Conservation (phyloP, 2,113 vertebrate genomes). For the Orycteropus afer region DNA sequence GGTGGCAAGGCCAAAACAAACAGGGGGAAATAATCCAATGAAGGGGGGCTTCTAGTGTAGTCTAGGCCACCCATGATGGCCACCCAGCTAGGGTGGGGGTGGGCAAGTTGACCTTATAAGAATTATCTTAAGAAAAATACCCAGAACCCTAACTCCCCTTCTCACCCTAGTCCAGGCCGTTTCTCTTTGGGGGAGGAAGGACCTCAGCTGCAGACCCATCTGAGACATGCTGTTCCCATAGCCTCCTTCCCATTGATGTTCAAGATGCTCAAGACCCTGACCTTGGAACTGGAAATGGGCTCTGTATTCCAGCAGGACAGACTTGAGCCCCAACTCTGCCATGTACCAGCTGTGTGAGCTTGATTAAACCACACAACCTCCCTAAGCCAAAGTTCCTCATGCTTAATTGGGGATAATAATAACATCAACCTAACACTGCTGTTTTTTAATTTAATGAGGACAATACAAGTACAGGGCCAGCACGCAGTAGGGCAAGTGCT, state of each 20-base stretch:
- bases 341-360: background rate
- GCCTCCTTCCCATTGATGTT: background rate
- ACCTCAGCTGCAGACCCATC: background rate
- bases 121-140: background rate
- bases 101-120: background rate
- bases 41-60: background rate
- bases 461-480: background rate
- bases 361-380: background rate
- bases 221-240: background rate
- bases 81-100: background rate
- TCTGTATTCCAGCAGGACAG: background rate
- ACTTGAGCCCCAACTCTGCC: background rate
- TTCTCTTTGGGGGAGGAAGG: background rate
- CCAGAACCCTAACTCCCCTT: background rate
- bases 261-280: background rate
- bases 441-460: background rate
- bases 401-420: background rate
- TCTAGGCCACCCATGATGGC: background rate
- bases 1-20: background rate
- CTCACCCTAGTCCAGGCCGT: too few species aligned
- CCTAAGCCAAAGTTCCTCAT: background rate
- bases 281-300: background rate
- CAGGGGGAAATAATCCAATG: background rate
- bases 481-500: background rate
- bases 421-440: accelerated